Percentiles rank a stretch among this genome's conserved stretches.
Conservation (phyloP, 2,888 invertebrate genomes). For the Nezara viridula region DNA sequence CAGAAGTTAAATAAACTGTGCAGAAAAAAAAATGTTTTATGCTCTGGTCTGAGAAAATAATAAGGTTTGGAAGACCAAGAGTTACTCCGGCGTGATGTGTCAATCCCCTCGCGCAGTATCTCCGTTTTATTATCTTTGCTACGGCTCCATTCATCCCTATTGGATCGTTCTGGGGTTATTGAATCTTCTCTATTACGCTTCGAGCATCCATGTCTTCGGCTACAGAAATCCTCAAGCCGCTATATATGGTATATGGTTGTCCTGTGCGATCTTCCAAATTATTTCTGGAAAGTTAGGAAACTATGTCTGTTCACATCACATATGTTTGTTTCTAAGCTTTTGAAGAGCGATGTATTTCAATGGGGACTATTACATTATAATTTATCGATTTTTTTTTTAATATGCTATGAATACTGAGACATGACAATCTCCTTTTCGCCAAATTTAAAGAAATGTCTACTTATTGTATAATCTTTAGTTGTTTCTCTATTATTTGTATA, state of each 20-base stretch:
- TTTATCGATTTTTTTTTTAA: no score
- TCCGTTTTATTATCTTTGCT: conserved; percentile 5
- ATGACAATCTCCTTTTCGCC: no score
- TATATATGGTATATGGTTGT: not conserved
- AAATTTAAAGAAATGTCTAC: no score
- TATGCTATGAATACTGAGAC: no score
- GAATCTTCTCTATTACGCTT: not conserved
- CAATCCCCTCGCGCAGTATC: not conserved
- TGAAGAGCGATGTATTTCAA: no score
- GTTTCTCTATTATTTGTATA: no score
- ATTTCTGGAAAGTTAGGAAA: not conserved
- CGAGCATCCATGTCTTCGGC: not conserved
- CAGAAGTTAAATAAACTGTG: not conserved
- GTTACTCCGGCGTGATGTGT: not conserved
- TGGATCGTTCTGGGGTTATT: not conserved
- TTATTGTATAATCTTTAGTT: no score
- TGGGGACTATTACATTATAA: no score
- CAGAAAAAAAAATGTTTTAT: not conserved
- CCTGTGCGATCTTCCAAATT: not conserved
- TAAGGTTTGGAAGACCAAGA: not conserved
- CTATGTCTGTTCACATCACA: no score
- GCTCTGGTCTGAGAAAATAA: not conserved
- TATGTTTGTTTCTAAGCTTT: no score
- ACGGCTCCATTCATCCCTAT: not conserved
- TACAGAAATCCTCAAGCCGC: not conserved